Conservation (phyloP, 2,113 vertebrate species). For the Pyrgilauda ruficollis region DNA sequence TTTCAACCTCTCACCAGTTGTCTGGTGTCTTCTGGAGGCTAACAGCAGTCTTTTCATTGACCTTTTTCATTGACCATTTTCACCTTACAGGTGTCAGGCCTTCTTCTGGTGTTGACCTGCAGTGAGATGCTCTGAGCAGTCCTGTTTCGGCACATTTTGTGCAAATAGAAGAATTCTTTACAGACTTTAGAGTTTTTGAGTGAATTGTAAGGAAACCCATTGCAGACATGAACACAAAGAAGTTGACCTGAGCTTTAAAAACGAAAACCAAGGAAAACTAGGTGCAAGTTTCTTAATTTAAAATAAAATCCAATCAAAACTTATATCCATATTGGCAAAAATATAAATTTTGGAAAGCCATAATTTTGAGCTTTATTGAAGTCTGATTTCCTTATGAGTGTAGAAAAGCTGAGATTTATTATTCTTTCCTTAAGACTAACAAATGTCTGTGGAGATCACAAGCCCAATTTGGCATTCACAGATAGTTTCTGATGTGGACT, state of each 20-base stretch:
- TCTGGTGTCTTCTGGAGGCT: neutral
- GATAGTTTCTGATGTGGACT: slow-evolving; percentile 49
- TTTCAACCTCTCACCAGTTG: neutral
- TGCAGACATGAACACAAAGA: neutral
- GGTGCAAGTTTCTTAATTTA: neutral
- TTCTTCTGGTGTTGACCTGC: neutral
- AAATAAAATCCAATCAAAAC: neutral
- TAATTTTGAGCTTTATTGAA: neutral
- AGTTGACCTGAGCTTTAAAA: neutral
- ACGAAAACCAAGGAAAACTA: neutral
- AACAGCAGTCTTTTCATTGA: neutral
- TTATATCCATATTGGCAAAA: neutral
- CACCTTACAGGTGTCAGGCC: neutral
- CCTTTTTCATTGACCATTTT: no score
- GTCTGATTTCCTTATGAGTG: slow-evolving; percentile 9
- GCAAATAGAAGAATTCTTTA: neutral
- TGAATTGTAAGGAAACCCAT: neutral
- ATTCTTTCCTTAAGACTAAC: slow-evolving; percentile 49
- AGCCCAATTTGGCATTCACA: slow-evolving; percentile 38
- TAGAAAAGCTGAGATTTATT: slow-evolving; percentile 53
- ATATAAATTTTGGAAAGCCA: neutral
- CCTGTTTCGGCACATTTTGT: neutral
- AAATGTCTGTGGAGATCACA: slow-evolving; percentile 42
- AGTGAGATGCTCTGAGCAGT: neutral
- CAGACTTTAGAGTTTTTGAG: neutral